Percentiles rank a stretch among this genome's conserved stretches.
Conservation (phyloP, 64 coral and sea anemone species). For the Porites lutea region DNA sequence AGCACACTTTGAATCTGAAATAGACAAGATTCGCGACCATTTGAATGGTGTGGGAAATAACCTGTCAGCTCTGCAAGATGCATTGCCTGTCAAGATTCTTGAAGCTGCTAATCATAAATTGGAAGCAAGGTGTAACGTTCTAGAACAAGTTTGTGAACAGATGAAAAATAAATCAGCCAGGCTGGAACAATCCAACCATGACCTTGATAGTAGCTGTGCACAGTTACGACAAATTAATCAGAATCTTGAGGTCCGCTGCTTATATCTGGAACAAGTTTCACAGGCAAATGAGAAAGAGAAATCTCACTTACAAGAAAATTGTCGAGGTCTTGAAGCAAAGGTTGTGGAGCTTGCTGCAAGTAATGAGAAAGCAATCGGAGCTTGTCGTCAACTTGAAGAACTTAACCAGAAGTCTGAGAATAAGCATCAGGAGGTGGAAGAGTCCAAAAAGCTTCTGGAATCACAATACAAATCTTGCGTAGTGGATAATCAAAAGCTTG, state of each 20-base stretch:
- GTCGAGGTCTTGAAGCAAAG: constrained; percentile 58
- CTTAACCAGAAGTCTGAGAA: constrained; percentile 73
- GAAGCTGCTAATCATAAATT: constrained; percentile 88
- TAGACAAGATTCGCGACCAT: constrained; percentile 67
- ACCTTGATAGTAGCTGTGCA: constrained; percentile 69
- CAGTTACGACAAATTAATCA: constrained; percentile 83
- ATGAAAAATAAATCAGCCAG: constrained; percentile 82
- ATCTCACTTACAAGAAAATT: constrained; percentile 49
- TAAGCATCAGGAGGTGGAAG: constrained; percentile 63
- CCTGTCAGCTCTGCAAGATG: constrained; percentile 77
- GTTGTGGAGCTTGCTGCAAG: constrained; percentile 50
- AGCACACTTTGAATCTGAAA: constrained; percentile 72
- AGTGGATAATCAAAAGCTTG: constrained; percentile 71
- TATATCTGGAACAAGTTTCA: constrained; percentile 69
- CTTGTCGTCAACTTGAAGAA: constrained; percentile 77
- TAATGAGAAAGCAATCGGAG: constrained; percentile 61
- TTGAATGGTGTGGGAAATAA: constrained; percentile 54
- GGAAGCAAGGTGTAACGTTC: constrained; percentile 76
- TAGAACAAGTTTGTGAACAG: constrained; percentile 83
- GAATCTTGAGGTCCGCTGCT: constrained; percentile 79
- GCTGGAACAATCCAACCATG: constrained; percentile 69
- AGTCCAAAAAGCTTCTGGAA: constrained; percentile 66
- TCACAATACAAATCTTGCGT: constrained; percentile 75
- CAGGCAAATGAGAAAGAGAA: constrained; percentile 57
- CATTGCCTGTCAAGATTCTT: constrained; percentile 84